Conservation (phyloP, 1,140 invertebrate species). For the Leptestheria dahalacensis region DNA sequence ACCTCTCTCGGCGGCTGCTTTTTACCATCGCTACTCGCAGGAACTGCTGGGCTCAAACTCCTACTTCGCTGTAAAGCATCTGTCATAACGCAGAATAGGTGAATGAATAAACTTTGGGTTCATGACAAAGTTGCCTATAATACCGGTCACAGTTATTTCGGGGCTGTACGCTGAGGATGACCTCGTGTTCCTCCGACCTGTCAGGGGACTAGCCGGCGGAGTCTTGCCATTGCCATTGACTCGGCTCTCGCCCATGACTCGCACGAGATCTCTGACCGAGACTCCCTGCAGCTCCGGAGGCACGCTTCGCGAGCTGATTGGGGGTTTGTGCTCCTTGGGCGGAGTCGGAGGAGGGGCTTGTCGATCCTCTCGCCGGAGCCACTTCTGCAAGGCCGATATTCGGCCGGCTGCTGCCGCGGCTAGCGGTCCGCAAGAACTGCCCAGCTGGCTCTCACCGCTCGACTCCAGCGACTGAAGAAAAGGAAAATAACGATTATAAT, state of each 20-base stretch:
- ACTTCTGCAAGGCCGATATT: slow-evolving; percentile 49
- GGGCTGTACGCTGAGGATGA: background rate
- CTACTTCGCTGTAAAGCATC: background rate
- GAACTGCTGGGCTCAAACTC: slow-evolving; percentile 1
- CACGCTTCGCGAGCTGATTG: background rate
- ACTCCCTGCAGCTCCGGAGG: slow-evolving; percentile 48
- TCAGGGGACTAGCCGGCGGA: slow-evolving; percentile 53
- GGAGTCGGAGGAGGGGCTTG: slow-evolving; percentile 15
- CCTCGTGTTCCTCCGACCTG: slow-evolving; percentile 18
- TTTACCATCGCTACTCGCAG: background rate
- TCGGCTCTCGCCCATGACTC: slow-evolving; percentile 57
- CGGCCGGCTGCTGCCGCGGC: slow-evolving; percentile 12
- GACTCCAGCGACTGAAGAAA: slow-evolving; percentile 5
- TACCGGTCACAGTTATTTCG: background rate
- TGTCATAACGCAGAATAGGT: background rate
- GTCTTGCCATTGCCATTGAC: slow-evolving; percentile 58
- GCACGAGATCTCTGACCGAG: slow-evolving; percentile 61
- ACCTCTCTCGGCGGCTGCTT: background rate
- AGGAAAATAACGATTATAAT: background rate
- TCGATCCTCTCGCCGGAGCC: slow-evolving; percentile 46
- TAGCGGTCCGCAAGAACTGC: slow-evolving; percentile 1
- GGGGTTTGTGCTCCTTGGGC: background rate
- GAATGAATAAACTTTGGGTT: background rate
- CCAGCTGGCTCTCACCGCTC: background rate
- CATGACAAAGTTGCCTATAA: background rate